A percentile compares a stretch with the other conserved stretches of the same genome.
phyloP scores from a whole-genome alignment of 2,797 vertebrate species.

The Argya squamiceps region DNA sequence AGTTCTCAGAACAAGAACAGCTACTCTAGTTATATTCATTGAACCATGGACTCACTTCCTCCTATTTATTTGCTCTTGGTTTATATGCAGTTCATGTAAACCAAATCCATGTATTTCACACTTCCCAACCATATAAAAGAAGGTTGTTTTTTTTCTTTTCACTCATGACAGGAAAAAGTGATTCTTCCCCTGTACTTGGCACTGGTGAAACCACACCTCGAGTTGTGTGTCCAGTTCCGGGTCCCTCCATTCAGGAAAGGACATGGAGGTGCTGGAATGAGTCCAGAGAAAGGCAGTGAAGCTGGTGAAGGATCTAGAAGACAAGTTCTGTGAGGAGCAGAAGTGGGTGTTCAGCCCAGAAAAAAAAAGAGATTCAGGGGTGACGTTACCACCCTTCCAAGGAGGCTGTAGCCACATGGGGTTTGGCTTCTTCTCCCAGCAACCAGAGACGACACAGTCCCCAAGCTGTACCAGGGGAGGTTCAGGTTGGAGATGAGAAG shows the following conservation, averaged over 20 bases:
- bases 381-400: not conserved
- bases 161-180: not conserved
- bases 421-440: not conserved
- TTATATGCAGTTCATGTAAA: not conserved
- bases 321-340: not conserved
- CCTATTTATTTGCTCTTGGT: not conserved
- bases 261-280: not conserved
- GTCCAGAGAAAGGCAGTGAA: not conserved
- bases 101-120: not conserved
- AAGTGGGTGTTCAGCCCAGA: not conserved
- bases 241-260: not conserved
- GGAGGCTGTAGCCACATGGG: fast-evolving
- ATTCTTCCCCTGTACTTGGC: not conserved
- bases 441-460: not conserved
- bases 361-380: too few species aligned
- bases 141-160: not conserved
- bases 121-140: fast-evolving
- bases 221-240: not conserved
- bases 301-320: not conserved
- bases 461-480: not conserved
- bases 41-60: not conserved
- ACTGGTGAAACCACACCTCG: not conserved
- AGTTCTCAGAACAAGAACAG: not conserved
- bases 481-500: not conserved
- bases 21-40: not conserved